phyloP scores from a whole-genome alignment of 2,797 vertebrate genomes.

The Anolis apletophallus region DNA sequence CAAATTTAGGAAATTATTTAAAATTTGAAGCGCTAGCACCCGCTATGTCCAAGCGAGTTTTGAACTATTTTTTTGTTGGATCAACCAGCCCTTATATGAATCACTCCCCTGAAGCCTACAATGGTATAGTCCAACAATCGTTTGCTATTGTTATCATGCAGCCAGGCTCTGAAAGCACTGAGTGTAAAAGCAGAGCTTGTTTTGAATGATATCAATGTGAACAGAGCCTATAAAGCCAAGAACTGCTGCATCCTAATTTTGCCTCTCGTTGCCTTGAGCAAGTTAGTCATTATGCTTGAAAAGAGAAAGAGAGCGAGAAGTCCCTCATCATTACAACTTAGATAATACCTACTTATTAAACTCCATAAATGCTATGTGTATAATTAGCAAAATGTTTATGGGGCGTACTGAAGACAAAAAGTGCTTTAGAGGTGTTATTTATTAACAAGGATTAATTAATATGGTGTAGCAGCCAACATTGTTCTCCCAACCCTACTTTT shows the following conservation, averaged over 20 bases:
- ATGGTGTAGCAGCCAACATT: slow-evolving; percentile 62
- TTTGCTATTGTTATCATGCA: neutral
- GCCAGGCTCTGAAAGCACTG: neutral
- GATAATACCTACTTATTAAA: slow-evolving; percentile 51
- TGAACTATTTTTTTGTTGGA: no score
- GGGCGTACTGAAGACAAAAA: slow-evolving; percentile 54
- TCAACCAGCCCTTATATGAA: no score
- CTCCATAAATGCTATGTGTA: slow-evolving; percentile 58
- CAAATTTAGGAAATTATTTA: no score
- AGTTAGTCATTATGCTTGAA: slow-evolving; percentile 35
- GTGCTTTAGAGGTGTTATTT: slow-evolving; percentile 51
- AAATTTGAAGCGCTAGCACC: no score
- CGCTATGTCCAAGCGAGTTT: no score
- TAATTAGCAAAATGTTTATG: slow-evolving; percentile 66
- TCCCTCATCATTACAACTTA: slow-evolving; percentile 24
- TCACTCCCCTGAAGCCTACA: neutral
- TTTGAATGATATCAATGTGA: neutral
- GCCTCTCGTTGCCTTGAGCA: slow-evolving; percentile 26
- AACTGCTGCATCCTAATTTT: slow-evolving; percentile 19
- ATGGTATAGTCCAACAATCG: neutral
- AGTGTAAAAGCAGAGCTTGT: slow-evolving; percentile 24
- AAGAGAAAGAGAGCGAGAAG: neutral
- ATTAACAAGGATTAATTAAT: slow-evolving; percentile 69
- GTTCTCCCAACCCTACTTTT: slow-evolving; percentile 39
- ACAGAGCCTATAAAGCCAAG: slow-evolving; percentile 8